Evolutionary conservation across 2,888 invertebrate genomes (phyloP).

Genomic region (Andricus curvator): DNA sequence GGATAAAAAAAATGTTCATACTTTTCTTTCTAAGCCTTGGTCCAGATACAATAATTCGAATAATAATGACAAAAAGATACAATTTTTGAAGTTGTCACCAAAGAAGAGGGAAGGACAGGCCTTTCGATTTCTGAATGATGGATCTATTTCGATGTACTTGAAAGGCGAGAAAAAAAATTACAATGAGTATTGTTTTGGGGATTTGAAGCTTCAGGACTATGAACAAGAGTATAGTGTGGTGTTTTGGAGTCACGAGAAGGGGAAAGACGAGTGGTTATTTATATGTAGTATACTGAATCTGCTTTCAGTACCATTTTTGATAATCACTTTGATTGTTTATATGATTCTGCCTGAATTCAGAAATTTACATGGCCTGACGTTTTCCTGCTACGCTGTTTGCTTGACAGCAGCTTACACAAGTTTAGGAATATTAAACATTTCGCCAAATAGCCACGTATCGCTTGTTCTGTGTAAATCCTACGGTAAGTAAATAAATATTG

Average conservation of each 20-base stretch:
- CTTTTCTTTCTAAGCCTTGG: background rate
- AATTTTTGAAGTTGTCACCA: background rate
- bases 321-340: background rate
- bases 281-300: background rate
- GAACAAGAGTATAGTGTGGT: background rate
- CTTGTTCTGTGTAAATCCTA: no score
- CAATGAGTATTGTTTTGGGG: background rate
- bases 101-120: background rate
- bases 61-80: background rate
- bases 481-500: no score
- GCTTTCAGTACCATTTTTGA: background rate
- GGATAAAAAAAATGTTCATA: background rate
- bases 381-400: no score
- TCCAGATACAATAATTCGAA: background rate
- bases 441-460: no score
- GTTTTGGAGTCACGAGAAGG: background rate
- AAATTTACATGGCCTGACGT: no score
- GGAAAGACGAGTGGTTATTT: background rate
- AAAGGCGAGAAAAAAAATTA: background rate
- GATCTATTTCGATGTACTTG: background rate
- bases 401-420: no score
- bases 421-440: no score
- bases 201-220: background rate
- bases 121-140: background rate
- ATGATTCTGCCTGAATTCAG: background rate